Percentiles rank a stretch among this genome's conserved stretches.
phyloP scores from a whole-genome alignment of 23 tunicate genomes.

The Styela plicata region DNA sequence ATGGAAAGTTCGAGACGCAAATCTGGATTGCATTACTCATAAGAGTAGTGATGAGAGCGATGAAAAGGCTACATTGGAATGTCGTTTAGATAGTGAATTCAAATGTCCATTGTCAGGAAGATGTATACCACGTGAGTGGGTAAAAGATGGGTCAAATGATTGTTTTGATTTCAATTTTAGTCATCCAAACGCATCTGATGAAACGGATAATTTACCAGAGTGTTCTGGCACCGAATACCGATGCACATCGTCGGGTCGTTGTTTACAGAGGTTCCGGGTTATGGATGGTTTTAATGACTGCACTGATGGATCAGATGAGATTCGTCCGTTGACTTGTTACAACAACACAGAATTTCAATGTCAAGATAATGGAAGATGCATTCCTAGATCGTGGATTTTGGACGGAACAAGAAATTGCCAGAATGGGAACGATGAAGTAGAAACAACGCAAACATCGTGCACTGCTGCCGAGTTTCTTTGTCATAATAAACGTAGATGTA shows the following conservation, averaged over 20 bases:
- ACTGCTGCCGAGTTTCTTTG: conserved; percentile 14
- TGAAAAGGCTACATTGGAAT: conserved; percentile 1
- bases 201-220: background rate
- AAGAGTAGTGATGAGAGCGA: conserved; percentile 17
- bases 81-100: conserved; percentile 9
- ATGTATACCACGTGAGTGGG: conserved; percentile 55
- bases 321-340: background rate
- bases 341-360: conserved; percentile 28
- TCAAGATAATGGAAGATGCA: conserved; percentile 31
- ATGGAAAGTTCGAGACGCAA: conserved; percentile 28
- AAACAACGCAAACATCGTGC: background rate
- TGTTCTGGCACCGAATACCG: conserved; percentile 9
- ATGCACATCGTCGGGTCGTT: conserved; percentile 17
- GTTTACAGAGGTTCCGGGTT: conserved; percentile 32
- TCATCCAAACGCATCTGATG: background rate
- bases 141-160: conserved; percentile 27
- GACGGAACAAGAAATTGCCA: conserved; percentile 26
- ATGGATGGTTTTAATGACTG: conserved; percentile 36
- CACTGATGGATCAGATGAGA: conserved; percentile 29
- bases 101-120: background rate
- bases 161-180: background rate
- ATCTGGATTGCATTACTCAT: conserved; percentile 15
- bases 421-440: conserved; percentile 38
- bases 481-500: conserved; percentile 16
- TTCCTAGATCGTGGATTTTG: conserved; percentile 28